Percentiles rank a stretch among this genome's conserved stretches.
Conservation (phyloP, 2,888 invertebrate genomes). For the Phasia obesa region DNA sequence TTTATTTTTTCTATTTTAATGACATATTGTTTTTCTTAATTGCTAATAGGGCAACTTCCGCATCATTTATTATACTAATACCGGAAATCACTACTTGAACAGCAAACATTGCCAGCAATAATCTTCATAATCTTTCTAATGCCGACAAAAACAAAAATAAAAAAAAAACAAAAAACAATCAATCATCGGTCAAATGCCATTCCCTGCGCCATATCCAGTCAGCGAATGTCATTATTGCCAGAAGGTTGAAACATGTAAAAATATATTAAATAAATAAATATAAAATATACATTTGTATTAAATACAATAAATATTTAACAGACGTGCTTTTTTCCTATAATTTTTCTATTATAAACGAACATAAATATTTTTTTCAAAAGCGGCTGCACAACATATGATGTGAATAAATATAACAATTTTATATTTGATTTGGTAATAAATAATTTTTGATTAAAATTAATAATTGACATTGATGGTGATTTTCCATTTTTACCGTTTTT, state of each 20-base stretch:
- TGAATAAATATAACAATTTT: slow-evolving; percentile 34
- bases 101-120: slow-evolving; percentile 46
- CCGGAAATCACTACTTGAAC: slow-evolving; percentile 56
- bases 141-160: slow-evolving; percentile 12
- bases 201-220: background rate
- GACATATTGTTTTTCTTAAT: slow-evolving; percentile 4
- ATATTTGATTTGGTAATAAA: slow-evolving; percentile 66
- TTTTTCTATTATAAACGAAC: slow-evolving; percentile 7
- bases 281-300: slow-evolving; percentile 14
- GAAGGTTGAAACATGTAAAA: slow-evolving; percentile 13
- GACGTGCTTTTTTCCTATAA: slow-evolving; percentile 52
- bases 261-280: background rate
- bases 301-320: slow-evolving; percentile 56
- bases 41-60: slow-evolving; percentile 52
- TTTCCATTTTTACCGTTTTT: slow-evolving; percentile 27
- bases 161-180: slow-evolving; percentile 50
- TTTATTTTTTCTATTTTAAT: background rate
- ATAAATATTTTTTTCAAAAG: background rate
- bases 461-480: slow-evolving; percentile 62
- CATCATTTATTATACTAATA: slow-evolving; percentile 54
- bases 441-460: slow-evolving; percentile 68
- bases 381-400: slow-evolving; percentile 26
- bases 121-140: slow-evolving; percentile 14
- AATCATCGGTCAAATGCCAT: slow-evolving; percentile 43
- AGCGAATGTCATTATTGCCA: slow-evolving; percentile 36